Percentiles rank a stretch among this genome's conserved stretches.
Evolutionary conservation across 2,113 vertebrate species (phyloP).

Genomic region (Machaerirhynchus nigripectus): DNA sequence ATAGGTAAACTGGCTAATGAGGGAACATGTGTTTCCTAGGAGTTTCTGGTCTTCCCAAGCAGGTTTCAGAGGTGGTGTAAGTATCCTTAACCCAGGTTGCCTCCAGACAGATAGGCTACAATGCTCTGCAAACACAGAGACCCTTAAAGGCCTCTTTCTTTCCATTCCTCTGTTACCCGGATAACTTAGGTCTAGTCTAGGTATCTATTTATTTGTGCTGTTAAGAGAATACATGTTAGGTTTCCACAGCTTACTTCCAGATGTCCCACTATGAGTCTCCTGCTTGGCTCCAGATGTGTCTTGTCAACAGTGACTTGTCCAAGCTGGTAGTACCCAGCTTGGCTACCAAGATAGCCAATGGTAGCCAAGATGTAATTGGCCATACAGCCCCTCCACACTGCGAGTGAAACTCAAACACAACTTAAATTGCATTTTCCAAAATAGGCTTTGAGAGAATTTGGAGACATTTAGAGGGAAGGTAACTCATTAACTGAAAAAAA

Average conservation of each 20-base stretch:
- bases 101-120: neutral
- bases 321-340: too few relatives aligned
- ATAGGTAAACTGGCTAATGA: neutral
- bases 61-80: neutral
- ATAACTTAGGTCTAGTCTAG: neutral
- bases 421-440: neutral
- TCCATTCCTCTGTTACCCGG: neutral
- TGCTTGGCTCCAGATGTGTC: neutral
- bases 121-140: neutral
- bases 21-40: accelerated
- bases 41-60: neutral
- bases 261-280: neutral
- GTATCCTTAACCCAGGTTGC: neutral
- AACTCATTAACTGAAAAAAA: neutral
- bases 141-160: neutral
- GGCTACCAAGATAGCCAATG: too few relatives aligned
- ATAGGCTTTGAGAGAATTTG: neutral
- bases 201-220: neutral
- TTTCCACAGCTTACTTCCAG: neutral
- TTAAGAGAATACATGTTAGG: neutral
- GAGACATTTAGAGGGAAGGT: neutral
- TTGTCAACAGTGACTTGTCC: neutral
- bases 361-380: neutral
- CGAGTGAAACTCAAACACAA: neutral
- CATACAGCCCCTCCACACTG: neutral